phyloP scores from a whole-genome alignment of 2,888 invertebrate genomes.

The Oligia fasciuncula region DNA sequence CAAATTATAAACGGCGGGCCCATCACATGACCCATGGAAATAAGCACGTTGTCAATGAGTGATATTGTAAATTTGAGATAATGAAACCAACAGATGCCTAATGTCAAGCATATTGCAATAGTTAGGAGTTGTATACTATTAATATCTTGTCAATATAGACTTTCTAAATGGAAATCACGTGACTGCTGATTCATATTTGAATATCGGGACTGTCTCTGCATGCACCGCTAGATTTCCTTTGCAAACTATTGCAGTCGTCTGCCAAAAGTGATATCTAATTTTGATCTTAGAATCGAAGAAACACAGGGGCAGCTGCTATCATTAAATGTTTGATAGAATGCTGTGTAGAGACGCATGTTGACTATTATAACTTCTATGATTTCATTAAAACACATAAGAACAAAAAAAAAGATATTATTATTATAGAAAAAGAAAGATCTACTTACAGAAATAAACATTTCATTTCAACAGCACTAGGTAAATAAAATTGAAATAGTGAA shows the following conservation, averaged over 20 bases:
- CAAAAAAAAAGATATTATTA: neutral
- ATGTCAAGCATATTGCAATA: constrained; percentile 47
- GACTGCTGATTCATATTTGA: constrained; percentile 28
- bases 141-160: constrained; percentile 24
- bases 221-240: constrained; percentile 32
- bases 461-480: neutral
- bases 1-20: constrained; percentile 17
- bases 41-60: constrained; percentile 47
- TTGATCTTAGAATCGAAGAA: constrained; percentile 27
- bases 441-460: neutral
- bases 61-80: constrained; percentile 54
- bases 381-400: neutral
- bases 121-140: constrained; percentile 25
- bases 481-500: neutral
- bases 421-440: neutral
- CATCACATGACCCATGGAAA: constrained; percentile 39
- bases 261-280: constrained; percentile 51
- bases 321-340: constrained; percentile 3
- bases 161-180: constrained; percentile 30
- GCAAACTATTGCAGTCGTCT: constrained; percentile 22
- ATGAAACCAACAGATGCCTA: constrained; percentile 51
- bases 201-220: neutral
- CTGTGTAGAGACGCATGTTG: neutral
- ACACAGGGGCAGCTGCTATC: constrained; percentile 13
- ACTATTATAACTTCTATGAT: neutral